Percentiles rank a stretch among this genome's conserved stretches.
phyloP scores from a whole-genome alignment of 2,113 vertebrate species.

The Xiphophorus couchianus region DNA sequence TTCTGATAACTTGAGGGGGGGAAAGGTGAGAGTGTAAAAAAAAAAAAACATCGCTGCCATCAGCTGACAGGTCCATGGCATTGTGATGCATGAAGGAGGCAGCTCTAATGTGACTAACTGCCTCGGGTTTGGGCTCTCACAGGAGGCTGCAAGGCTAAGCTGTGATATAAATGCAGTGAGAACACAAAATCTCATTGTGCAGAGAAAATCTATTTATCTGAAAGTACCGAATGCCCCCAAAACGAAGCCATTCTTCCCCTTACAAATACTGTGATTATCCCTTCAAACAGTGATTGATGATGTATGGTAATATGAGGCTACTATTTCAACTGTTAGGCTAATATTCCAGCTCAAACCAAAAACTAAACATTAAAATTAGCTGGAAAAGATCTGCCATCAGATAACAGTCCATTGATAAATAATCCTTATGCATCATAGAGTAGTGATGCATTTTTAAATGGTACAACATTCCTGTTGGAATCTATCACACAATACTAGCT shows the following conservation, averaged over 20 bases:
- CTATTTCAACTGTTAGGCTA: background rate
- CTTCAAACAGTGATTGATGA: background rate
- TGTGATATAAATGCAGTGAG: slow-evolving; percentile 37
- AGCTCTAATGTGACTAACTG: slow-evolving; percentile 47
- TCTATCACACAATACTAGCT: background rate
- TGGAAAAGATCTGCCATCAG: background rate
- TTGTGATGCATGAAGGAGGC: slow-evolving; percentile 39
- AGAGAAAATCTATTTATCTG: slow-evolving; percentile 34
- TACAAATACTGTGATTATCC: slow-evolving; percentile 10
- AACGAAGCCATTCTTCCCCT: background rate
- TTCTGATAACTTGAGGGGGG: slow-evolving; percentile 33
- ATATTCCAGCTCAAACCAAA: background rate
- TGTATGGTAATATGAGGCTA: background rate
- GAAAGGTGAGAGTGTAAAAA: slow-evolving; percentile 45
- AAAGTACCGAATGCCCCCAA: slow-evolving; percentile 14
- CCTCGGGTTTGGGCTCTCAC: slow-evolving; percentile 29
- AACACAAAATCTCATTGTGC: slow-evolving; percentile 44
- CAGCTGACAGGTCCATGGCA: slow-evolving; percentile 31
- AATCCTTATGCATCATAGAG: background rate
- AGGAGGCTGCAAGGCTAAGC: slow-evolving; percentile 22
- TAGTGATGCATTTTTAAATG: background rate
- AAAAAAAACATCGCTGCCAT: slow-evolving; percentile 16
- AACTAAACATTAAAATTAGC: background rate
- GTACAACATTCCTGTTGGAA: background rate
- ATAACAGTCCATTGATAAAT: background rate